Percentiles rank a stretch among this genome's conserved stretches.
Conservation (phyloP, 2,888 invertebrate species). For the Chironomus tentans region DNA sequence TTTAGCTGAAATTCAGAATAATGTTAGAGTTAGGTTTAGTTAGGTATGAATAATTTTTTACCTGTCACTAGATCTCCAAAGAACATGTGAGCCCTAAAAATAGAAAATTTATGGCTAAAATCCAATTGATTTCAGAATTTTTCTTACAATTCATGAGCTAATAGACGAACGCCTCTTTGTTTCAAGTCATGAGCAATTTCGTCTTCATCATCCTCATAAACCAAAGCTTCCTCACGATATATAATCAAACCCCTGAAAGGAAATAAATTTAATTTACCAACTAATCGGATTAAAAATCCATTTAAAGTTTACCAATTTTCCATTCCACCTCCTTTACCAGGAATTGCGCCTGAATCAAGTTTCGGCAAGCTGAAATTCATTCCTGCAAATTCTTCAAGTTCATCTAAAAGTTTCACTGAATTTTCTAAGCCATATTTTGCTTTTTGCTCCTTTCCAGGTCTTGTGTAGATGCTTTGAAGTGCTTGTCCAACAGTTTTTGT, state of each 20-base stretch:
- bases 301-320: constrained; percentile 11
- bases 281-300: too few relatives aligned
- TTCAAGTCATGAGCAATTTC: constrained; percentile 1
- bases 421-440: neutral
- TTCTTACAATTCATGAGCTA: constrained; percentile 5
- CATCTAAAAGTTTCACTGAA: neutral
- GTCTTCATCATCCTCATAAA: constrained; percentile 9
- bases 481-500: neutral
- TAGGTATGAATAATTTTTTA: neutral
- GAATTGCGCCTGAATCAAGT: constrained; percentile 12
- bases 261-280: neutral
- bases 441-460: neutral
- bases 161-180: constrained; percentile 2
- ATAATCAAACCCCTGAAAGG: neutral
- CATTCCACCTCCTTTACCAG: constrained; percentile 7
- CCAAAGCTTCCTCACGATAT: constrained; percentile 2
- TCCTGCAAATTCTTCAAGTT: neutral
- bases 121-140: too few relatives aligned
- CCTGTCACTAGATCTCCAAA: constrained; percentile 3
- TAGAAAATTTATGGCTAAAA: neutral
- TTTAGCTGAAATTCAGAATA: neutral
- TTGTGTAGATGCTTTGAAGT: neutral
- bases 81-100: constrained; percentile 15
- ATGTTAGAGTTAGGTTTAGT: neutral
- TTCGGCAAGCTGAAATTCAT: neutral